These are phyloP conservation scores for Ceratina australensis DNA, from an alignment of 1,140 invertebrate genomes.

Conservation along the genomic window DNA sequence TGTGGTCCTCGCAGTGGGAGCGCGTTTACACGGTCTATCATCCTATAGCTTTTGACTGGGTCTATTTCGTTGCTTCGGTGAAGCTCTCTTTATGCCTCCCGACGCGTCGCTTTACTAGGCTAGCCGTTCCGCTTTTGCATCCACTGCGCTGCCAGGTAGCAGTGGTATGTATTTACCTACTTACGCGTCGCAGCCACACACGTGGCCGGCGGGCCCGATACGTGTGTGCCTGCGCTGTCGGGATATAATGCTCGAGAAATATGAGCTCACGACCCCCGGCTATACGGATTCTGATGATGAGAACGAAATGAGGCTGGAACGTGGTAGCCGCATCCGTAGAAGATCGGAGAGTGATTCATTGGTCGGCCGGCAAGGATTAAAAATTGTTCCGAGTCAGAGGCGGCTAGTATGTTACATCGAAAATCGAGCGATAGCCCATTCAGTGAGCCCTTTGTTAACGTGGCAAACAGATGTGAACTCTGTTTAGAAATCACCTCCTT, in stretches of 20 bases:
- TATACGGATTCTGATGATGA: conserved; percentile 70
- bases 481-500: neutral
- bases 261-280: conserved; percentile 72
- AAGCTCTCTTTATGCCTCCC: conserved; percentile 46
- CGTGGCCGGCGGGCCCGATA: conserved; percentile 45
- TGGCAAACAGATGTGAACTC: neutral
- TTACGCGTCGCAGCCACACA: conserved; percentile 54
- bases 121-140: conserved; percentile 31
- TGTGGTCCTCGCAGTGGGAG: conserved; percentile 66
- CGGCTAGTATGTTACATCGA: conserved; percentile 35
- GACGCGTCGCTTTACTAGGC: conserved; percentile 39
- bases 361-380: conserved; percentile 41
- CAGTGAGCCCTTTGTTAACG: neutral
- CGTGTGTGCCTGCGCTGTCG: conserved; percentile 62
- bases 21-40: conserved; percentile 49
- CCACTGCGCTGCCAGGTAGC: conserved; percentile 44
- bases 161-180: conserved; percentile 60
- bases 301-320: conserved; percentile 63
- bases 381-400: conserved; percentile 45
- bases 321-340: conserved; percentile 38
- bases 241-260: conserved; percentile 71
- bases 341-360: conserved; percentile 50
- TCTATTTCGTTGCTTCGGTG: conserved; percentile 18
- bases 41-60: conserved; percentile 34
- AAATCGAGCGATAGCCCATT: conserved; percentile 37